These are phyloP conservation scores for Paracyclopina nana DNA, from an alignment of 1,140 invertebrate genomes.

Conservation along the genomic window DNA sequence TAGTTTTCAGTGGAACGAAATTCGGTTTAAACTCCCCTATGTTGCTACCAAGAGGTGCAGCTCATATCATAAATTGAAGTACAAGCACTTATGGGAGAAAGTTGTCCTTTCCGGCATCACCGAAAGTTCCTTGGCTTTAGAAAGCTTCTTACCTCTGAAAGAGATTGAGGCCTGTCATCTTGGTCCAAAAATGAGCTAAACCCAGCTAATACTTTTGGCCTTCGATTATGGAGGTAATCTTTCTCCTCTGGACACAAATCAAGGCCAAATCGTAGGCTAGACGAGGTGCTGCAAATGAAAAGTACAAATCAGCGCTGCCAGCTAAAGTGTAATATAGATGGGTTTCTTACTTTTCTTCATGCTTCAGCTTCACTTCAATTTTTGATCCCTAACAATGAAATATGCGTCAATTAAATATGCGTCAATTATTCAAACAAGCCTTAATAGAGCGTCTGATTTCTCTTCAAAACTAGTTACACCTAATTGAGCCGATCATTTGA, in stretches of 20 bases:
- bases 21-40: no score
- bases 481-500: not conserved
- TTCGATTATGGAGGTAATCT: slow-evolving; percentile 24
- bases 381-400: slow-evolving; percentile 21
- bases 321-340: slow-evolving; percentile 11
- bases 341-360: slow-evolving; percentile 22
- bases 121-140: no score
- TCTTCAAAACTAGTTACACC: not conserved
- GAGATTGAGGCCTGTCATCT: no score
- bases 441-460: no score
- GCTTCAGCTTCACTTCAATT: slow-evolving; percentile 19
- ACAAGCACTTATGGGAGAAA: no score
- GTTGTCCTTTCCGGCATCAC: no score
- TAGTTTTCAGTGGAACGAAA: no score
- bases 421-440: no score
- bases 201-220: slow-evolving; percentile 23
- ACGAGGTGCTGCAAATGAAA: slow-evolving; percentile 20
- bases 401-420: no score
- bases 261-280: slow-evolving; percentile 24
- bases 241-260: slow-evolving; percentile 29
- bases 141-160: no score
- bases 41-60: no score
- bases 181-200: slow-evolving; percentile 26
- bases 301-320: not conserved
- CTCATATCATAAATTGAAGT: no score